A percentile compares a stretch with the other conserved stretches of the same genome.
phyloP scores from a whole-genome alignment of 2,797 vertebrate genomes.

The Simalia tracyae region DNA sequence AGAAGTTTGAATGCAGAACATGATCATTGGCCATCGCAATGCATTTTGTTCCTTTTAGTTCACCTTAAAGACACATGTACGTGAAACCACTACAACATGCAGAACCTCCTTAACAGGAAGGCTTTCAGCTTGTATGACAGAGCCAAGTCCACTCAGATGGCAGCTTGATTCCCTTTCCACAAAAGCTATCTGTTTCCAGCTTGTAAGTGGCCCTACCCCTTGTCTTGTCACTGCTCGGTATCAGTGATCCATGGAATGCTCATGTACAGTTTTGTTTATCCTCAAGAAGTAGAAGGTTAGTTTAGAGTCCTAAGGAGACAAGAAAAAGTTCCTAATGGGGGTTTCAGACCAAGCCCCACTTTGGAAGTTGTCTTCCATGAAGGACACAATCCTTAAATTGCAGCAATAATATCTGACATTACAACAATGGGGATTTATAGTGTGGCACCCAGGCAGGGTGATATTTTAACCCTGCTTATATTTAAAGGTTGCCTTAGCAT shows the following conservation, averaged over 20 bases:
- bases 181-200: neutral
- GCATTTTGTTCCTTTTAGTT: neutral
- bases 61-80: neutral
- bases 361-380: too few relatives aligned
- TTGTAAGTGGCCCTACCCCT: neutral
- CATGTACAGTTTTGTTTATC: neutral
- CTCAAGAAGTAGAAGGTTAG: neutral
- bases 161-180: neutral
- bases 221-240: neutral
- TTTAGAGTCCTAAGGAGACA: neutral
- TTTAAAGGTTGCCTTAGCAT: neutral
- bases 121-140: neutral
- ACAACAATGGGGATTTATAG: too few relatives aligned
- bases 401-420: too few relatives aligned
- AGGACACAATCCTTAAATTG: too few relatives aligned
- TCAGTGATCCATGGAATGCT: neutral
- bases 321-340: too few relatives aligned
- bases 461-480: neutral
- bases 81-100: neutral
- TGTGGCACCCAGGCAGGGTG: neutral
- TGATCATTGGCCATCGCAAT: neutral
- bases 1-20: constrained; percentile 27
- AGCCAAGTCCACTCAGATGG: neutral
- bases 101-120: neutral
- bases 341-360: too few relatives aligned